phyloP scores from a whole-genome alignment of 2,113 vertebrate genomes.

The Thoracochromis brauschi region DNA sequence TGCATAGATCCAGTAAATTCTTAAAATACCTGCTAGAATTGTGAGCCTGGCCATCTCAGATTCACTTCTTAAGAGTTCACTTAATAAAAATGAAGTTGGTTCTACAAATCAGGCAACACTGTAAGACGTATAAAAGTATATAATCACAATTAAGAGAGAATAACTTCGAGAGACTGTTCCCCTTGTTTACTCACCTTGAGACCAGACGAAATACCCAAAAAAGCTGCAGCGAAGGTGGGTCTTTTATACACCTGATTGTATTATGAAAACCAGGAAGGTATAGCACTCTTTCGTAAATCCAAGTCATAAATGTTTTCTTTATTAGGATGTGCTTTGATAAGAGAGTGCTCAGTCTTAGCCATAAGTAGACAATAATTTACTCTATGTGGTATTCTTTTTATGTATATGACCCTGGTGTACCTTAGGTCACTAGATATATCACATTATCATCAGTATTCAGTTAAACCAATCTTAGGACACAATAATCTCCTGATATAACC shows the following conservation, averaged over 20 bases:
- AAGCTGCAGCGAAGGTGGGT: not conserved
- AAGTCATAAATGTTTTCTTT: conserved; percentile 9
- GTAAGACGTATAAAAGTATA: not conserved
- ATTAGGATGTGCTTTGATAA: conserved; percentile 25
- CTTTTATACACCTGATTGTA: conserved; percentile 24
- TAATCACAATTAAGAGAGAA: not conserved
- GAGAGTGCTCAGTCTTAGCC: not conserved
- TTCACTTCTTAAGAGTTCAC: not conserved
- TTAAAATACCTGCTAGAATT: conserved; percentile 53
- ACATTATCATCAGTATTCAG: not conserved
- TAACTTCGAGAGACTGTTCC: not conserved
- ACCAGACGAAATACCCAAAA: not conserved
- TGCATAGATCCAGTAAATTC: not conserved
- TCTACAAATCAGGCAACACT: not conserved
- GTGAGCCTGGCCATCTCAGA: conserved; percentile 55
- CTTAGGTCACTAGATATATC: not conserved
- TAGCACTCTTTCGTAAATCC: not conserved
- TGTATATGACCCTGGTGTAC: not conserved
- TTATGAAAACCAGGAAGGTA: not conserved
- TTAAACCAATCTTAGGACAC: not conserved
- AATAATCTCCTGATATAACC: not conserved
- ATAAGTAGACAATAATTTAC: conserved; percentile 17
- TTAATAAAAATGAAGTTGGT: not conserved
- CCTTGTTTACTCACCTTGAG: conserved; percentile 21
- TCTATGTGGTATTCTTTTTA: not conserved